Percentiles rank a stretch among this genome's conserved stretches.
These are phyloP conservation scores for Sporophila hypoxantha DNA, from an alignment of 2,113 vertebrate species.

Conservation along the genomic window DNA sequence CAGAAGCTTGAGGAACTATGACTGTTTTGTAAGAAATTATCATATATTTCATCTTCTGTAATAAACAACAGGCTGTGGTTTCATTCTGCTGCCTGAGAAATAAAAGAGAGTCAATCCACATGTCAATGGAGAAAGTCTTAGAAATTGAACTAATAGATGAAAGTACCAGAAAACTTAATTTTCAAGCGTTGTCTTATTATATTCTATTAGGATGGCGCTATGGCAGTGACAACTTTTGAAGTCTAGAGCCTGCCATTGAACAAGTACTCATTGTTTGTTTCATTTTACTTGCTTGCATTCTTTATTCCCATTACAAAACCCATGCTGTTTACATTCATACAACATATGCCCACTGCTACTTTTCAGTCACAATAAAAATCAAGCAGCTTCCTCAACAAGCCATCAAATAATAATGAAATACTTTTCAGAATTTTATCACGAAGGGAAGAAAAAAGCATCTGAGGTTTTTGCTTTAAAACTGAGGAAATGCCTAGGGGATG, in stretches of 20 bases:
- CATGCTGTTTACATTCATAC: background rate
- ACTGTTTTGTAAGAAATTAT: accelerated
- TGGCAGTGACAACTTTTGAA: background rate
- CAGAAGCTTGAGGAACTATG: background rate
- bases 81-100: background rate
- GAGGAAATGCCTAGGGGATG: background rate
- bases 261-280: background rate
- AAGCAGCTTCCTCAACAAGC: background rate
- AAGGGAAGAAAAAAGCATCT: background rate
- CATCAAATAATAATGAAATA: background rate
- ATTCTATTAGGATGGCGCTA: background rate
- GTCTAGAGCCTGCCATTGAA: background rate
- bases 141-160: background rate
- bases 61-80: background rate
- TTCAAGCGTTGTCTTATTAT: background rate
- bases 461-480: background rate
- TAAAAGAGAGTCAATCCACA: background rate
- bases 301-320: background rate
- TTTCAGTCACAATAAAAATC: conserved; percentile 15
- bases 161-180: background rate
- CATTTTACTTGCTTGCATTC: background rate
- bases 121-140: background rate
- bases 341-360: accelerated
- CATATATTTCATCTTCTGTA: background rate
- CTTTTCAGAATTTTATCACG: background rate